Base-by-base conservation (phyloP, 2,888 invertebrate genomes). In the Athripsodes cinereus region DNA sequence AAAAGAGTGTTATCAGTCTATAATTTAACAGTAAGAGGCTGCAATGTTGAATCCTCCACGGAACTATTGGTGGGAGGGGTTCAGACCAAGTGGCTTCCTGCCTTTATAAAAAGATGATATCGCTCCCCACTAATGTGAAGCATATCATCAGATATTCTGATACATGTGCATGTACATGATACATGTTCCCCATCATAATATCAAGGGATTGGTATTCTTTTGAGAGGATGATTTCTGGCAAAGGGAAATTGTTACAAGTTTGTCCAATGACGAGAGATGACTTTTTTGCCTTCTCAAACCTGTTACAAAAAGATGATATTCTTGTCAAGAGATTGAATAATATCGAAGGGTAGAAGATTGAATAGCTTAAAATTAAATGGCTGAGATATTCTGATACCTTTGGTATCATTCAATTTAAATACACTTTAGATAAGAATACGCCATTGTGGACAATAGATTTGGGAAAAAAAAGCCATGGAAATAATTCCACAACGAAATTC, bases 141-240 rank as follows among this genome's bases (percentile, higher is more conserved):
- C 46, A 46, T 46, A 16, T 46, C 6, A 11, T 31, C 46, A 46
- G 10, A 46, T 46, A 46, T 46, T 46, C 46, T 16, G 46, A 46
- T 18, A 46, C 46, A 16, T 31, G 31, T 31, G 31, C 8, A 31
- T n/a, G n/a, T n/a, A n/a, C n/a, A n/a, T n/a, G n/a, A 6, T 13
- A 46, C 31, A 31, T 31, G 13, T n/a, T n/a, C n/a, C 46, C 13
- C 6, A 46, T 46, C 6, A 46, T 46, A 16, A 16, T 18, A 46
- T 16, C 46, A 46, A 46, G 46, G 18, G 46, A 46, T 46, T 46
- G 46, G 46, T 46, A 46, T 18, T 46, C 46, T 16, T 46, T 46
- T 46, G 18, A 11, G 6, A 46, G 46, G n/a, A 16, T 46, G 13
- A 18, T 18, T 11, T 46, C 46, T 13, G 18, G 18, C 13, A 46